These are phyloP conservation scores for Rissa tridactyla DNA, from an alignment of 2,113 vertebrate species.

Conservation along the genomic window DNA sequence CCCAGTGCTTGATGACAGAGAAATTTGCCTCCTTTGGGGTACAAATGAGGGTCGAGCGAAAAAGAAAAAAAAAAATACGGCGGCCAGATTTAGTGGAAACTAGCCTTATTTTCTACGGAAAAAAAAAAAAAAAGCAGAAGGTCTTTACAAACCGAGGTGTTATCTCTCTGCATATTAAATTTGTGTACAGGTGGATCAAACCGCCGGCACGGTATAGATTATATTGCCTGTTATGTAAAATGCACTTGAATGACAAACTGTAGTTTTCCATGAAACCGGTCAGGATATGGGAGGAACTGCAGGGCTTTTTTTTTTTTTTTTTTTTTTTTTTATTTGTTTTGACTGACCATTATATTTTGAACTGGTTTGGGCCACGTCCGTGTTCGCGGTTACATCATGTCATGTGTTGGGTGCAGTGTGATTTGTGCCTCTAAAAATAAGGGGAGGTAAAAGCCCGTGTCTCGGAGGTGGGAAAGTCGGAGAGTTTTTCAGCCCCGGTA, in stretches of 20 bases:
- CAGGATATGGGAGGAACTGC: slow-evolving; percentile 53
- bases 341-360: slow-evolving; percentile 54
- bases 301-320: background rate
- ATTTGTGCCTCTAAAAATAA: slow-evolving; percentile 77
- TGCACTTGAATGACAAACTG: slow-evolving; percentile 44
- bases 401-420: slow-evolving; percentile 68
- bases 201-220: background rate
- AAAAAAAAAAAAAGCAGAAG: background rate
- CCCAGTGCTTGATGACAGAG: background rate
- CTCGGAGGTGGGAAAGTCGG: slow-evolving; percentile 18
- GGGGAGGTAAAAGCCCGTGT: slow-evolving; percentile 55
- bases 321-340: slow-evolving; percentile 24
- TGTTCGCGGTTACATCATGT: slow-evolving; percentile 73
- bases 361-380: slow-evolving; percentile 51
- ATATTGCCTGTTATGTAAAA: slow-evolving; percentile 47
- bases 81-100: background rate
- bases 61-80: background rate
- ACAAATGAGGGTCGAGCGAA: background rate
- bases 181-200: background rate
- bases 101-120: background rate
- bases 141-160: background rate
- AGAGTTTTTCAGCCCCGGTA: background rate
- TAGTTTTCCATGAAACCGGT: slow-evolving; percentile 50
- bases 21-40: background rate
- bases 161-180: background rate